Evolutionary conservation across 2,113 vertebrate genomes (phyloP).

Genomic region (Nothobranchius furzeri): DNA sequence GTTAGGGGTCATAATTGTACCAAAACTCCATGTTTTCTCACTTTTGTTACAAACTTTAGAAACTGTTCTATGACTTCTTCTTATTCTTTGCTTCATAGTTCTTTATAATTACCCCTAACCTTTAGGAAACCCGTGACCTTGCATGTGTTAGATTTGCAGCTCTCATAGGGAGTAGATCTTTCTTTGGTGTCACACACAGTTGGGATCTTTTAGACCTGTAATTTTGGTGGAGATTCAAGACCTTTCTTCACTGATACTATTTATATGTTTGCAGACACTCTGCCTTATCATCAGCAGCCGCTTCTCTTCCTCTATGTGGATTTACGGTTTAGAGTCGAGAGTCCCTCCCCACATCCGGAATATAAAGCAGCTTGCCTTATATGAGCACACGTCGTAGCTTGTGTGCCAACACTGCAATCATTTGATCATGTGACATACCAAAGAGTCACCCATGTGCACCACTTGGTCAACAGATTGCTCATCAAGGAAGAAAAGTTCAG

Average conservation of each 20-base stretch:
- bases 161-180: background rate
- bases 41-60: background rate
- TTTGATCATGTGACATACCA: conserved; percentile 1
- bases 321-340: conserved; percentile 32
- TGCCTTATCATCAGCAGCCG: conserved; percentile 26
- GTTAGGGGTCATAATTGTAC: too few relatives aligned
- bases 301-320: conserved; percentile 38
- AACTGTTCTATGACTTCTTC: background rate
- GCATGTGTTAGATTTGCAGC: background rate
- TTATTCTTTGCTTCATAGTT: background rate
- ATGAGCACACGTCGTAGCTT: conserved; percentile 9
- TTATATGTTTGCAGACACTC: conserved; percentile 28
- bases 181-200: background rate
- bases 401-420: background rate
- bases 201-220: background rate
- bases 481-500: background rate
- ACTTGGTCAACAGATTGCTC: background rate
- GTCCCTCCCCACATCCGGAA: conserved; percentile 43
- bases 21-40: too few relatives aligned
- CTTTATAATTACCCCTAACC: too few relatives aligned
- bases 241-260: conserved; percentile 14
- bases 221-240: background rate
- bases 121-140: background rate
- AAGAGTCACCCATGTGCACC: background rate
- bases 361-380: conserved; percentile 14